Evolutionary conservation across 2,888 invertebrate genomes (phyloP).

Genomic region (Helleia helle): DNA sequence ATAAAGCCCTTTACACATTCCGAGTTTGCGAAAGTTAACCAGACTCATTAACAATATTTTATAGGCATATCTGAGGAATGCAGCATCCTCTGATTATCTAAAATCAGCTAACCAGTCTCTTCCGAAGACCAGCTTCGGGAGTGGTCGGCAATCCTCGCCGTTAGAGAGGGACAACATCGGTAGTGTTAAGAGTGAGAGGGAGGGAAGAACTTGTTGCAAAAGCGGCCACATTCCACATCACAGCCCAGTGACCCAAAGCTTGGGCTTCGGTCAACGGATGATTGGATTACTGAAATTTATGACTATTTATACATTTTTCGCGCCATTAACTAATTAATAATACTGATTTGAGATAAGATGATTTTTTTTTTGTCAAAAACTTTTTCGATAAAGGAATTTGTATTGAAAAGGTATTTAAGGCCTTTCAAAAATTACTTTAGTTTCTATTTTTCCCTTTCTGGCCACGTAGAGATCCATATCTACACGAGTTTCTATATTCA

Average conservation of each 20-base stretch:
- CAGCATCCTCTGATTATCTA: conserved; percentile 15
- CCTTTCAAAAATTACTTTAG: too few species aligned
- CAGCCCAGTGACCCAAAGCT: conserved; percentile 70
- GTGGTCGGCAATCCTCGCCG: conserved; percentile 23
- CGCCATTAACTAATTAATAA: too few species aligned
- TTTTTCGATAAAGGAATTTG: too few species aligned
- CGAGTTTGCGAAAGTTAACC: too few species aligned
- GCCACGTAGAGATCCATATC: too few species aligned
- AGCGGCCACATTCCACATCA: conserved; percentile 54
- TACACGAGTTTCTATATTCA: too few species aligned
- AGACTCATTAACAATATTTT: conserved; percentile 1
- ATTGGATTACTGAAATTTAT: conserved; percentile 3
- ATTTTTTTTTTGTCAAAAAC: too few species aligned
- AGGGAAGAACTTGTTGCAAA: conserved; percentile 64
- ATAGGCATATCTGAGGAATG: conserved; percentile 7
- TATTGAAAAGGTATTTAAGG: too few species aligned
- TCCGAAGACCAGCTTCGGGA: conserved; percentile 39
- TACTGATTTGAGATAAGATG: too few species aligned
- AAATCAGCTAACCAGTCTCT: conserved; percentile 37
- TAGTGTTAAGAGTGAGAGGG: conserved; percentile 32
- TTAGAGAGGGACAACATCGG: conserved; percentile 26
- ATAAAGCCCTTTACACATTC: too few species aligned
- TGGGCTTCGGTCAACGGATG: too few species aligned
- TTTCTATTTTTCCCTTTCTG: too few species aligned
- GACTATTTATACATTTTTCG: background rate